phyloP scores from a whole-genome alignment of 2,797 vertebrate species.

The Alauda arvensis region DNA sequence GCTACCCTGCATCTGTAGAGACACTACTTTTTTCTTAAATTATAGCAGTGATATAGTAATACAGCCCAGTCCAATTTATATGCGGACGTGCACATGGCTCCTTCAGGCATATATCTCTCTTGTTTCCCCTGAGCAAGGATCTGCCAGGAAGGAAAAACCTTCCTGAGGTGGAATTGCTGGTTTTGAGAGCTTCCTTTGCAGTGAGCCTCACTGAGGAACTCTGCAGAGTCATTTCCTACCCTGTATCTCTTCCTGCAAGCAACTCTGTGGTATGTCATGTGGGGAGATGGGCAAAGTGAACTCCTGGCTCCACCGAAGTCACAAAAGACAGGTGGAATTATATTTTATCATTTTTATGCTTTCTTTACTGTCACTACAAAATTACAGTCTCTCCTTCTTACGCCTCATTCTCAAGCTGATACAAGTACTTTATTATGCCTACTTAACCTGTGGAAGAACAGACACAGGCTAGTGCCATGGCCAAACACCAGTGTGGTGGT shows the following conservation, averaged over 20 bases:
- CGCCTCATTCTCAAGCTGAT: neutral
- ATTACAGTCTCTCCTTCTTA: neutral
- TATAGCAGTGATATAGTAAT: neutral
- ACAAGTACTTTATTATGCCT: neutral
- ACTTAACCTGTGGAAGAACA: neutral
- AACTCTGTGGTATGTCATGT: neutral
- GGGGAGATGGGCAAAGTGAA: neutral
- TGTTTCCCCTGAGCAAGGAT: neutral
- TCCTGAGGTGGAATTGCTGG: neutral
- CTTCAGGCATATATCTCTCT: neutral
- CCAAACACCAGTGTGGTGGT: fast-evolving
- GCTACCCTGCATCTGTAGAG: neutral
- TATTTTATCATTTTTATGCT: neutral
- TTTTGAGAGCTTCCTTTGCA: neutral
- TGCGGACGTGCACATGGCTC: neutral
- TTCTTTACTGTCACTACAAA: neutral
- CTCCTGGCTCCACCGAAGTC: neutral
- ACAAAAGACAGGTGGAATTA: neutral
- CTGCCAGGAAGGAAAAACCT: neutral
- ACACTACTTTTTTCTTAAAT: neutral
- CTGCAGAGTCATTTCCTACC: neutral
- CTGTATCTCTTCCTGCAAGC: neutral
- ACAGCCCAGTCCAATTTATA: neutral
- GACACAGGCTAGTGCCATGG: neutral
- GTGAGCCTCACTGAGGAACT: neutral